Percentiles rank a stretch among this genome's conserved stretches.
These are phyloP conservation scores for Amphimallon solstitiale DNA, from an alignment of 2,888 invertebrate species.

Conservation along the genomic window DNA sequence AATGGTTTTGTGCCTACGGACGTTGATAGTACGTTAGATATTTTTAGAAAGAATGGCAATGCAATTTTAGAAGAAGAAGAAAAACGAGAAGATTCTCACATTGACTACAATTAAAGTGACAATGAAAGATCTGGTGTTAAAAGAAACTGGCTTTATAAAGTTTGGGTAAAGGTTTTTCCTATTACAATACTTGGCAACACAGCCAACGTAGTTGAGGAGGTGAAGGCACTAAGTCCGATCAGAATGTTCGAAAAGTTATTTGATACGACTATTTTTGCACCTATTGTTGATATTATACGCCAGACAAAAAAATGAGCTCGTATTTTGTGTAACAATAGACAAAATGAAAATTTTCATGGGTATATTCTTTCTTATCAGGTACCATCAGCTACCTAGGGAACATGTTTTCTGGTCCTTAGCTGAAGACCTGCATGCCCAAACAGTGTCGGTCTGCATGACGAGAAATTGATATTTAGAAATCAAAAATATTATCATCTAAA, in stretches of 20 bases:
- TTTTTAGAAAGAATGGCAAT: not conserved
- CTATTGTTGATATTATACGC: not conserved
- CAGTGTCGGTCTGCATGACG: not conserved
- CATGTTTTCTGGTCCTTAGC: not conserved
- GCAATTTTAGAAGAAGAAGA: not conserved
- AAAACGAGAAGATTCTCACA: not conserved
- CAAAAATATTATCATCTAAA: not conserved
- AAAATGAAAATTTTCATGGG: not conserved
- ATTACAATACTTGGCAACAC: not conserved
- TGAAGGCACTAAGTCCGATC: not conserved
- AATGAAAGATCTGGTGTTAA: not conserved
- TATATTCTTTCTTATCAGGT: not conserved
- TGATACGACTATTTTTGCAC: no score
- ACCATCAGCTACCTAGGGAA: not conserved
- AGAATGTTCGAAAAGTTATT: no score
- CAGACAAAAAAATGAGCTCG: not conserved
- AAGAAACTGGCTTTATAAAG: no score
- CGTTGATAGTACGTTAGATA: not conserved
- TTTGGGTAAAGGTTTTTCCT: no score
- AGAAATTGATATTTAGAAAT: not conserved
- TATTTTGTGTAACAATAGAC: not conserved
- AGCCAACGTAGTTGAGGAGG: not conserved
- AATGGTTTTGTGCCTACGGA: not conserved
- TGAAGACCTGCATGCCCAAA: not conserved
- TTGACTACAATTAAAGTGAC: not conserved